Evolutionary conservation across 2,888 invertebrate species (phyloP).

Genomic region (Hydraecia micacea): DNA sequence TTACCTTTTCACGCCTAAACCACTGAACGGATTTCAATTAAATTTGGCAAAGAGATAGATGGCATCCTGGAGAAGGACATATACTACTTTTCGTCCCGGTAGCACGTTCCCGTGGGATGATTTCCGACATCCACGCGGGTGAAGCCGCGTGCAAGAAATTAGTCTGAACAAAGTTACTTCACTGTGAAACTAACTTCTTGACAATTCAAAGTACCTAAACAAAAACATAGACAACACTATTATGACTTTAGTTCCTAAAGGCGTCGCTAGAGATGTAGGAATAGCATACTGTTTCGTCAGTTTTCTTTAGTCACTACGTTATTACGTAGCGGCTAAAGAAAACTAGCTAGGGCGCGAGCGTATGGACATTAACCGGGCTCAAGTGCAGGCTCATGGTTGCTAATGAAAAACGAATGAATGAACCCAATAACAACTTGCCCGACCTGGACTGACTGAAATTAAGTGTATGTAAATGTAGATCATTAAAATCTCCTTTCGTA

Average conservation of each 20-base stretch:
- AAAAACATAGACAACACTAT: background rate
- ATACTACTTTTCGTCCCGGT: no score
- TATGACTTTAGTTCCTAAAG: background rate
- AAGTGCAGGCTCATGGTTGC: background rate
- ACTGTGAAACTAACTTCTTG: background rate
- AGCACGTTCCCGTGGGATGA: no score
- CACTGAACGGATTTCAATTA: no score
- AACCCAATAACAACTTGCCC: background rate
- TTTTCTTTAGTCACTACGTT: background rate
- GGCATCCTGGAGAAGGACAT: no score
- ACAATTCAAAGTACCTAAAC: background rate
- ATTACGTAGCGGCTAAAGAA: no score
- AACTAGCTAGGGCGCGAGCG: background rate
- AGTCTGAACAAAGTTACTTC: background rate
- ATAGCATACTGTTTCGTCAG: background rate
- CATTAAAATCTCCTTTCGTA: background rate
- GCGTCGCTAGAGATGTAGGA: background rate
- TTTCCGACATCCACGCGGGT: no score
- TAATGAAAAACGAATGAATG: background rate
- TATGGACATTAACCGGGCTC: background rate
- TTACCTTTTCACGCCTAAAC: no score
- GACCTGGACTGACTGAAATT: background rate
- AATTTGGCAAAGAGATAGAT: no score
- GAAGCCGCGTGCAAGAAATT: no score
- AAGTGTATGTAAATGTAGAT: background rate